Percentiles rank a stretch among this genome's conserved stretches.
phyloP scores from a whole-genome alignment of 2,113 vertebrate species.

The Fregata magnificens region DNA sequence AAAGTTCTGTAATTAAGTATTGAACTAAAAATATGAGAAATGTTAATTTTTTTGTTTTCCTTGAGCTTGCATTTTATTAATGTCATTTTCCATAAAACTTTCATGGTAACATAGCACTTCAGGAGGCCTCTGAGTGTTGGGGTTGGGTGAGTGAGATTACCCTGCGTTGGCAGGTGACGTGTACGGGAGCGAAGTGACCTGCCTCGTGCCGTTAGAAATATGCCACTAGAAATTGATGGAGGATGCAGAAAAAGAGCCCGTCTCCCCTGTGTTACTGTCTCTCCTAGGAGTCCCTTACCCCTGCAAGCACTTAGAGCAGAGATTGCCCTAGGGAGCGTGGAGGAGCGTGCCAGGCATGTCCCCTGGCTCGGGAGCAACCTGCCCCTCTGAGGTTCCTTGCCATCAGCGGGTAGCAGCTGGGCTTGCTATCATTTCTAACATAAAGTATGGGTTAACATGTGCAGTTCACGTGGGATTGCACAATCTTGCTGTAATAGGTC shows the following conservation, averaged over 20 bases:
- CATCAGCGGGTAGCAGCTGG: not conserved
- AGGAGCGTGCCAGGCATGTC: not conserved
- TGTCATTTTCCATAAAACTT: not conserved
- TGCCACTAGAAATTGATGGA: fast-evolving
- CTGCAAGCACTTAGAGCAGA: not conserved
- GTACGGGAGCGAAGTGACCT: fast-evolving
- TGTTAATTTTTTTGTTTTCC: not conserved
- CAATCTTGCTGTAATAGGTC: not conserved
- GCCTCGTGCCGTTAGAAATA: fast-evolving
- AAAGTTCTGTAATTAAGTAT: not conserved
- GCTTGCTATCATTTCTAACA: not conserved
- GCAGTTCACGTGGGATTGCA: not conserved
- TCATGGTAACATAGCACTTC: fast-evolving
- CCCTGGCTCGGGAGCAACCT: not conserved
- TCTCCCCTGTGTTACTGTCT: not conserved
- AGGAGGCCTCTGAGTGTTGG: not conserved
- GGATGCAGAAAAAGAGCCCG: not conserved
- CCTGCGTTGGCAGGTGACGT: not conserved
- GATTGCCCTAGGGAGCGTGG: not conserved
- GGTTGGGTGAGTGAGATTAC: not conserved
- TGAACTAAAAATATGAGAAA: not conserved
- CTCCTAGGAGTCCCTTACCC: not conserved
- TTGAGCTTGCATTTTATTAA: not conserved
- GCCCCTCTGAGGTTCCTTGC: not conserved
- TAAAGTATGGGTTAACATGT: fast-evolving